Conservation (phyloP, 2,888 invertebrate species). For the Smittia sp. region DNA sequence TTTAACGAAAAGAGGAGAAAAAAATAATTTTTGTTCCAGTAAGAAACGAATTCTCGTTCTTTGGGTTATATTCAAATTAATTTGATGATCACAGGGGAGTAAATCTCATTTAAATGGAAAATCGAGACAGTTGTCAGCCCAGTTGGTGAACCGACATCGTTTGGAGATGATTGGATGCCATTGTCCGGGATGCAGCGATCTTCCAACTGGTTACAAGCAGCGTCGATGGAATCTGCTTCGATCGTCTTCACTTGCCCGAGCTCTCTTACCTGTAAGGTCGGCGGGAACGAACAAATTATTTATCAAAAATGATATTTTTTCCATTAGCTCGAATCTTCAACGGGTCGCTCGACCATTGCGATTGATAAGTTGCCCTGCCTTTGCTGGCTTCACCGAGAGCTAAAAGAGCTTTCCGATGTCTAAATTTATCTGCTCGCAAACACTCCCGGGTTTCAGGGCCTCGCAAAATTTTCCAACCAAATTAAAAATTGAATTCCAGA, state of each 20-base stretch:
- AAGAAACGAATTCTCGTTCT: neutral
- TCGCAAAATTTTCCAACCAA: neutral
- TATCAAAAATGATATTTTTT: constrained; percentile 32
- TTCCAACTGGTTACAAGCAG: neutral
- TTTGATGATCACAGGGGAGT: constrained; percentile 33
- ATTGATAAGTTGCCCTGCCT: constrained; percentile 16
- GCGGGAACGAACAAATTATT: constrained; percentile 13
- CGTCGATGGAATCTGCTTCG: neutral
- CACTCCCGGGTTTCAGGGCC: neutral
- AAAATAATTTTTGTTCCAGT: constrained; percentile 8
- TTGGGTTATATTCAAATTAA: constrained; percentile 30
- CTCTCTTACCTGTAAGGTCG: constrained; percentile 23
- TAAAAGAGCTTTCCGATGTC: constrained; percentile 17
- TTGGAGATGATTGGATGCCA: neutral
- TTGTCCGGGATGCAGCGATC: neutral
- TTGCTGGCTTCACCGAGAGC: neutral
- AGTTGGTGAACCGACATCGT: neutral
- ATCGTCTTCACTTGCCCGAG: neutral
- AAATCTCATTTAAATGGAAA: constrained; percentile 32
- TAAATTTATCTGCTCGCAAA: constrained; percentile 2
- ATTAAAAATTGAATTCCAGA: constrained; percentile 9
- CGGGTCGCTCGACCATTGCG: neutral
- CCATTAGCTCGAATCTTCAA: constrained; percentile 7
- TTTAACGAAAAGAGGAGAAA: constrained; percentile 4
- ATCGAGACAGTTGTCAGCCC: neutral